Base-by-base conservation (phyloP, 1,140 invertebrate species). In the Tribolium castaneum region DNA sequence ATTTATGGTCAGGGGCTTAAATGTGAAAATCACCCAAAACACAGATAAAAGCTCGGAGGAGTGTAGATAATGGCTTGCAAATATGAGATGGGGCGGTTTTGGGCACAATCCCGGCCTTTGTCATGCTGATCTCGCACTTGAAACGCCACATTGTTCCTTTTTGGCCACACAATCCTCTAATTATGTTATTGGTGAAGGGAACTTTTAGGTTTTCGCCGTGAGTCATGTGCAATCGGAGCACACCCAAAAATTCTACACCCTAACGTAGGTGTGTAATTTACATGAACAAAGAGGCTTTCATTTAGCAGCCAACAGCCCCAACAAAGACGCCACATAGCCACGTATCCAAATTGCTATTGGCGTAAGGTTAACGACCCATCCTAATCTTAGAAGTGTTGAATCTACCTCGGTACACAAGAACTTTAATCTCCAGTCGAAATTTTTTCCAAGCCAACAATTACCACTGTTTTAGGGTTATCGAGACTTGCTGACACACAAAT, bases 321-420 rank as follows among this genome's bases (percentile, higher is more conserved):
- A 73, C 71, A 54, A 73, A 72, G 70, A 72, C 50, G 22, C 6
- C 70, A 72, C 5, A 50, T 72, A 12, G 19, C 50, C 19, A 72
- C 70, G 70, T 72, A 45, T 76, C 51, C 16, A 52, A 70, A 50
- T 70, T 54, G 13, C 59, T 35, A 76, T 54, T 72, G 70, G 76
- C 62, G 30, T 75, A 75, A 76, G 78, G 78, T 79, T 79, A 79
- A 79, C 78, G 78, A 79, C 78, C 78, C 78, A 79, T 79, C 78
- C 78, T 79, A 79, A 79, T 79, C 78, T 79, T 79, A 79, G 78
- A 75, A 51, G 72, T 75, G 78, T 79, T 79, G 78, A 75, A 75
- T 75, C 77, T 49, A 75, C 72, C 59, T 76, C 54, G 51, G 45
- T 72, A 72, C 70, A 72, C 70, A 72, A 51, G 70, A 72, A 72